Evolutionary conservation across 1,140 invertebrate genomes (phyloP), one percentile per base, ranked within the genome.

Genomic region (Solenopsis invicta): DNA sequence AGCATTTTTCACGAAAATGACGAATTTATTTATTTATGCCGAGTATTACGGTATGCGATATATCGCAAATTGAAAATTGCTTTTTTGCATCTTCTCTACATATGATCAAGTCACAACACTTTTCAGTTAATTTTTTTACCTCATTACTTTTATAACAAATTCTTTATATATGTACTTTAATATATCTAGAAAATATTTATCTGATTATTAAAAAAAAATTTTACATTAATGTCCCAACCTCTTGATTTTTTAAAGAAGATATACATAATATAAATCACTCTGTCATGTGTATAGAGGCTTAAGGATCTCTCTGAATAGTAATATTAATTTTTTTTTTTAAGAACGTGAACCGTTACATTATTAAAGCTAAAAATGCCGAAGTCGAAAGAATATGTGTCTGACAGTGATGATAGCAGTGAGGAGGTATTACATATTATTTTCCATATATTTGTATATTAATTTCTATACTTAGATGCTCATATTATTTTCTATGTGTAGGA

Each of bases 281-380:
- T 6, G 5, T 41, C 8, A 1, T 41, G 8, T 41, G 41, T 41
- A 41, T 8, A 41, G 41, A 41, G 41, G 8, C 0, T 41, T 41
- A 41, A 41, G 41, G 5, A 41, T 41, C 41, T 41, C 41, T 41
- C 41, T 6, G 41, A 52, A 52, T 13, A 54, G 4, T 56, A 24
- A 45, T 18, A 34, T 56, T 69, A 1, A 56, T 18, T 67, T 8
- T 52, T 80, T 80, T 45, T 81, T 81, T 21, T 8, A 41, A n/a
- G 16, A 13, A 8, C 10, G n/a, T 48, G 12, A 29, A 41, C 41
- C 9, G 9, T 52, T 78, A 16, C 2, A 10, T 24, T 59, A 29
- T 34, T 71, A 1, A 16, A 45, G 9, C 2, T 4, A 10, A 92
- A 90, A 71, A 95, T 95, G 94, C 94, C 94, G 12, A 95, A 94